Evolutionary conservation across 2,113 vertebrate genomes (phyloP).

Genomic region (Vidua chalybeata): DNA sequence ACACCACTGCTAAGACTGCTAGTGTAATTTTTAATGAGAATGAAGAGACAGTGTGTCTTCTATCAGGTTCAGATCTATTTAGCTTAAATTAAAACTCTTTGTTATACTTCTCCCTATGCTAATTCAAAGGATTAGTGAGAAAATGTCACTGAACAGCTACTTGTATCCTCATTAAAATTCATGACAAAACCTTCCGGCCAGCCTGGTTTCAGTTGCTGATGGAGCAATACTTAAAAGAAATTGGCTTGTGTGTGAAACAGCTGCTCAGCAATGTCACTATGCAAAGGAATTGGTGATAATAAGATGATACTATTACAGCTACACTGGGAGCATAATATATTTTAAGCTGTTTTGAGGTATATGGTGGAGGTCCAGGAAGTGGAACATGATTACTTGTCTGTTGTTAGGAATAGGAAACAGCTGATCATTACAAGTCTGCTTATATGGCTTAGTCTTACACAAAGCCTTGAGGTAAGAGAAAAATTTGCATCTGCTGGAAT

Average conservation of each 20-base stretch:
- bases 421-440: not conserved
- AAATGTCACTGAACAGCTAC: conserved; percentile 52
- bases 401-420: not conserved
- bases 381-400: not conserved
- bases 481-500: not conserved
- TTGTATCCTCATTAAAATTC: conserved; percentile 73
- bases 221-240: conserved; percentile 75
- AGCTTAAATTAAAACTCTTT: conserved; percentile 52
- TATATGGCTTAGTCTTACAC: not conserved
- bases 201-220: conserved; percentile 66
- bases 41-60: conserved; percentile 24
- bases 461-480: not conserved
- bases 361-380: not conserved
- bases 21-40: not conserved
- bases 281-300: conserved; percentile 66
- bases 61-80: conserved; percentile 39
- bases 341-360: conserved; percentile 48
- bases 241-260: conserved; percentile 72
- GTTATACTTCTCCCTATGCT: conserved; percentile 31
- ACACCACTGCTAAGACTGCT: not conserved
- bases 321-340: conserved; percentile 5
- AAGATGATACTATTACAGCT: conserved; percentile 62
- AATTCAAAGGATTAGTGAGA: conserved; percentile 59
- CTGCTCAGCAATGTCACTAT: conserved; percentile 65
- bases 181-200: conserved; percentile 53